phyloP scores from a whole-genome alignment of 2,888 invertebrate genomes.

The Malthinus flaveolus region DNA sequence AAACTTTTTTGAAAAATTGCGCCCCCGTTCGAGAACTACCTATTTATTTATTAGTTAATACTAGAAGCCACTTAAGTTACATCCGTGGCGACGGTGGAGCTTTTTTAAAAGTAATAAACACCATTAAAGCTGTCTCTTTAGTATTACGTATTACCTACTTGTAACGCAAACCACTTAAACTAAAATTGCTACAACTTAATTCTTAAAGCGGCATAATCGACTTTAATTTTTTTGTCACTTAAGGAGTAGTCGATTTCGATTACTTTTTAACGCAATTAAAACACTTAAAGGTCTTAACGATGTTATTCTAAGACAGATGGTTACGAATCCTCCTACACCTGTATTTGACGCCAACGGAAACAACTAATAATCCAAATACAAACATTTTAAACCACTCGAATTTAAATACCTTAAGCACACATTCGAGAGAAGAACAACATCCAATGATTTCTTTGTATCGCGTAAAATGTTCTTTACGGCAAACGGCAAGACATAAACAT shows the following conservation, averaged over 20 bases:
- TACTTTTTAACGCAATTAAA: constrained; percentile 33
- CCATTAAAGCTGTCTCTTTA: constrained; percentile 19
- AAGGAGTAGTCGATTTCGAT: constrained; percentile 24
- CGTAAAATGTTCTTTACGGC: too few species aligned
- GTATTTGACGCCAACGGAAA: constrained; percentile 33
- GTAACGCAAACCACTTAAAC: constrained; percentile 22
- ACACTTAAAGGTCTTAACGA: constrained; percentile 23
- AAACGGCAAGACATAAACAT: constrained; percentile 12
- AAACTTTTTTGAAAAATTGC: constrained; percentile 12
- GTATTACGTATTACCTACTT: too few species aligned
- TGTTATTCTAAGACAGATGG: constrained; percentile 29
- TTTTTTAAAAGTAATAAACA: constrained; percentile 24
- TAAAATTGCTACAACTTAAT: constrained; percentile 14
- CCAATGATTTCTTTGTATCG: too few species aligned
- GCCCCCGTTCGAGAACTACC: not conserved
- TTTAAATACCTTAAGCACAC: not conserved
- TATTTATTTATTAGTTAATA: constrained; percentile 15
- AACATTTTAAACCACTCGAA: constrained; percentile 16
- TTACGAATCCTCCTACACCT: constrained; percentile 25
- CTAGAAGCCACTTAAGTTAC: constrained; percentile 24
- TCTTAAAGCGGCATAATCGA: constrained; percentile 24
- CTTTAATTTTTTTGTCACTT: constrained; percentile 25
- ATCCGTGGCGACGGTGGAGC: constrained; percentile 11
- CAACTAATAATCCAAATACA: constrained; percentile 26
- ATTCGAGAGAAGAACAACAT: not conserved